Evolutionary conservation across 2,888 invertebrate genomes (phyloP).

Genomic region (Nemapogon koenigi): DNA sequence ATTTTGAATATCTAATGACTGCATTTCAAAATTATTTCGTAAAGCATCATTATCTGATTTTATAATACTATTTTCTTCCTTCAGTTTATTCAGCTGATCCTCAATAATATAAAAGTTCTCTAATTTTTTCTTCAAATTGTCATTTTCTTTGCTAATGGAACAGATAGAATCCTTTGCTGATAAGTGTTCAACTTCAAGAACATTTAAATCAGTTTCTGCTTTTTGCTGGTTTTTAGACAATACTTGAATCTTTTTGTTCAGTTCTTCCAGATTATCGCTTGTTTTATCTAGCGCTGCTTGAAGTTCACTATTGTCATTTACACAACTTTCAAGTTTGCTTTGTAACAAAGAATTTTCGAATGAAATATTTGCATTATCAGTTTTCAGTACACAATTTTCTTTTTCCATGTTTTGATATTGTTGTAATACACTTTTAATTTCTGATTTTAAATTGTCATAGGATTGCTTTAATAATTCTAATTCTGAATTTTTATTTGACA

Average conservation of each 20-base stretch:
- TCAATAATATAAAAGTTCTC: constrained; percentile 15
- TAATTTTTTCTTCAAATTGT: constrained; percentile 1
- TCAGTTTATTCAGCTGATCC: constrained; percentile 27
- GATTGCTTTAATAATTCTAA: constrained; percentile 19
- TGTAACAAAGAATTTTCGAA: too few species aligned
- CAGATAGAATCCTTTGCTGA: not conserved
- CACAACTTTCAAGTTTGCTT: too few species aligned
- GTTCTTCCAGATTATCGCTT: too few species aligned
- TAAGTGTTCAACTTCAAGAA: too few species aligned
- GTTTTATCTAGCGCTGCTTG: too few species aligned
- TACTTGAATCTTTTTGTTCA: too few species aligned
- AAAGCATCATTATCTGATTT: constrained; percentile 31
- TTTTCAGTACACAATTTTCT: too few species aligned
- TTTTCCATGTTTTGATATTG: constrained; percentile 20
- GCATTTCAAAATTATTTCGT: constrained; percentile 25
- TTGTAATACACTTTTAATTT: constrained; percentile 21
- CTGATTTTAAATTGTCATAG: constrained; percentile 19
- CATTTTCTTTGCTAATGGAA: constrained; percentile 1
- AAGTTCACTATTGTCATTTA: too few species aligned
- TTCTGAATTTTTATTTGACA: constrained; percentile 20
- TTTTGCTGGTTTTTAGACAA: too few species aligned
- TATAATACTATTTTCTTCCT: constrained; percentile 23
- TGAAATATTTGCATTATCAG: too few species aligned
- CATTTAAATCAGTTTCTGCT: too few species aligned
- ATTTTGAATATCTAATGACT: constrained; percentile 23